Conservation (phyloP, 2,888 invertebrate species). For the Agrotis puta region DNA sequence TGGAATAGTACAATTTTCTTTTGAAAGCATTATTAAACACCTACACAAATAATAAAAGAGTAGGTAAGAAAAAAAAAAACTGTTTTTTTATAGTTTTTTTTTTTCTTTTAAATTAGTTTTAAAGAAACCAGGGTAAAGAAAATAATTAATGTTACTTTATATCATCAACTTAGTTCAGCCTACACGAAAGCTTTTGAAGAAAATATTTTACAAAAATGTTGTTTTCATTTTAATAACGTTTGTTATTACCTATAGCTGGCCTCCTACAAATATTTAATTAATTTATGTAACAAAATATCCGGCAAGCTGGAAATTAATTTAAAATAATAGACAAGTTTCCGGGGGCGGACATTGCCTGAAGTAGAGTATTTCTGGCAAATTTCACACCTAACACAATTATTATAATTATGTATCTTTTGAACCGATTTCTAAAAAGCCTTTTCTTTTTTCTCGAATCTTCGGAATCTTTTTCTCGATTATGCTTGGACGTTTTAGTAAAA, state of each 20-base stretch:
- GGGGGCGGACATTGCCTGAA: not conserved
- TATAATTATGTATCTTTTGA: too few relatives aligned
- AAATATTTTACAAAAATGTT: not conserved
- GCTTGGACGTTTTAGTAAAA: too few relatives aligned
- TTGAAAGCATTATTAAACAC: not conserved
- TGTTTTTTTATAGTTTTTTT: not conserved
- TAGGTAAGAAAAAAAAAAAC: too few relatives aligned
- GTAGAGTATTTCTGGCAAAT: not conserved
- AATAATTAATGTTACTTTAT: conserved; percentile 2
- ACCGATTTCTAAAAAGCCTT: too few relatives aligned
- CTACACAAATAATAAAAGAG: not conserved
- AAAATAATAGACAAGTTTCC: not conserved
- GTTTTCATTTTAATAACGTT: not conserved
- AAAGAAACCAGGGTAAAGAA: not conserved
- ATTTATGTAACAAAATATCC: conserved; percentile 7
- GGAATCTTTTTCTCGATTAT: too few relatives aligned
- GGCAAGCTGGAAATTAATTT: not conserved
- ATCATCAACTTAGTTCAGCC: conserved; percentile 6
- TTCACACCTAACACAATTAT: too few relatives aligned
- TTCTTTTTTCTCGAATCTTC: too few relatives aligned
- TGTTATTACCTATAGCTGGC: not conserved
- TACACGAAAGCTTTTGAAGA: conserved; percentile 12
- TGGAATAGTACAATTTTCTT: too few relatives aligned
- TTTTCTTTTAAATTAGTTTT: conserved; percentile 6
- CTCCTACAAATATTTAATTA: not conserved